Conservation (phyloP, 2,797 vertebrate species). For the Lophius americanus region DNA sequence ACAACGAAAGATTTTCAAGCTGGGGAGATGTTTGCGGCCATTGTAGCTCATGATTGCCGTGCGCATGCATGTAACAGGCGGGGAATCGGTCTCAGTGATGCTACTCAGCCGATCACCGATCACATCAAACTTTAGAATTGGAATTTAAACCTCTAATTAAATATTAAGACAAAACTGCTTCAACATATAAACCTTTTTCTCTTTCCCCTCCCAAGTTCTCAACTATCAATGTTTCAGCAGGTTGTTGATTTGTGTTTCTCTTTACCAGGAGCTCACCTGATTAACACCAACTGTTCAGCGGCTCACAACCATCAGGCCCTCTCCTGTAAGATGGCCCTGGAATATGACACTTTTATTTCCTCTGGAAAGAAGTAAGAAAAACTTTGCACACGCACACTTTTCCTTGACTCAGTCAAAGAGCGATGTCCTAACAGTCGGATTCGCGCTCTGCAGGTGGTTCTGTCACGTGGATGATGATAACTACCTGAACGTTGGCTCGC, state of each 20-base stretch:
- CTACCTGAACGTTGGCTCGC: conserved; percentile 87
- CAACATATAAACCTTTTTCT: not conserved
- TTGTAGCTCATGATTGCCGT: no score
- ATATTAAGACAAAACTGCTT: not conserved
- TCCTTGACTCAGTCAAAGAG: not conserved
- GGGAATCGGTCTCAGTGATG: no score
- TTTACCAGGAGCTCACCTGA: conserved; percentile 82
- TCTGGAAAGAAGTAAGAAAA: conserved; percentile 91
- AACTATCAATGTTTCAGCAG: not conserved
- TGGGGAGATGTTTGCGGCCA: no score
- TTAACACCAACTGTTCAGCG: conserved; percentile 95
- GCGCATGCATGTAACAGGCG: no score
- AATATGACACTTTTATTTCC: conserved; percentile 90
- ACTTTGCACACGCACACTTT: not conserved
- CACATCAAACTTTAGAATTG: no score
- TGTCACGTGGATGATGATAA: conserved; percentile 97
- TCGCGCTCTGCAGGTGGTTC: conserved; percentile 87
- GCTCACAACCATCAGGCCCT: conserved; percentile 95
- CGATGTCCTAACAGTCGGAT: not conserved
- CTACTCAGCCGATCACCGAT: no score
- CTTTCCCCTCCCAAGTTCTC: not conserved
- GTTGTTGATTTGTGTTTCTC: not conserved
- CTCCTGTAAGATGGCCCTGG: conserved; percentile 97
- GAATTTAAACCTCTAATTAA: no score
- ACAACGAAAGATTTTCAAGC: no score